Base-by-base conservation (phyloP, 2,113 vertebrate species). In the Prolemur simus region DNA sequence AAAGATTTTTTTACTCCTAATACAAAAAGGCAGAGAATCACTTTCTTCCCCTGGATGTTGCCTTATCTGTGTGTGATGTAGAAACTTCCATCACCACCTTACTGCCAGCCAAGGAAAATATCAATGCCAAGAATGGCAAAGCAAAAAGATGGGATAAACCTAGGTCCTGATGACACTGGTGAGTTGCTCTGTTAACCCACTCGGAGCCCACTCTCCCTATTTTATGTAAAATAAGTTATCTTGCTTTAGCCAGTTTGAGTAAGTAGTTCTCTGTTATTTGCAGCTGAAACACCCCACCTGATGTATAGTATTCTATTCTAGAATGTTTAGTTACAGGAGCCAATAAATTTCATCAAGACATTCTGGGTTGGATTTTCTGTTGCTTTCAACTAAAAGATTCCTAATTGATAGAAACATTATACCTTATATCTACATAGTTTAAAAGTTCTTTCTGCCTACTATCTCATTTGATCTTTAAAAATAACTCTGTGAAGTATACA, bases 321-420 rank as follows among this genome's bases (percentile, higher is more conserved):
- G 64, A 93, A 81, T 81, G 13, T 87, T 91, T 81, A 94, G 73
- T 54, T 85, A 94, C 47, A 87, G 25, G 23, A 89, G 17, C 21
- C 39, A 95, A 27, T 60, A 74, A 71, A 93, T 81, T 93, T 93
- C 17, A 81, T 37, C 15, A 89, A 63, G 13, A 25, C 39, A 88
- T 84, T 88, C 64, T 20, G 1, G 21, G 34, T 47, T 69, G 37
- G 52, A 92, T 60, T 90, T 76, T 95, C 37, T 82, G 23, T 85
- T 96, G 49, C 20, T 88, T 78, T 39, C 52, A 94, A 78, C 52
- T 92, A 83, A 83, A 76, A 92, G 23, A 69, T 58, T 91, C 25
- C 58, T 83, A 42, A 82, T 32, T 83, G 49, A 82, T 32, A 80
- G 32, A 39, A 81, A 73, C 66, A 76, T 76, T 60, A 64, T 82